A percentile compares a stretch with the other conserved stretches of the same genome.
Conservation (phyloP, 2,888 invertebrate species). For the Clusia tigrina region DNA sequence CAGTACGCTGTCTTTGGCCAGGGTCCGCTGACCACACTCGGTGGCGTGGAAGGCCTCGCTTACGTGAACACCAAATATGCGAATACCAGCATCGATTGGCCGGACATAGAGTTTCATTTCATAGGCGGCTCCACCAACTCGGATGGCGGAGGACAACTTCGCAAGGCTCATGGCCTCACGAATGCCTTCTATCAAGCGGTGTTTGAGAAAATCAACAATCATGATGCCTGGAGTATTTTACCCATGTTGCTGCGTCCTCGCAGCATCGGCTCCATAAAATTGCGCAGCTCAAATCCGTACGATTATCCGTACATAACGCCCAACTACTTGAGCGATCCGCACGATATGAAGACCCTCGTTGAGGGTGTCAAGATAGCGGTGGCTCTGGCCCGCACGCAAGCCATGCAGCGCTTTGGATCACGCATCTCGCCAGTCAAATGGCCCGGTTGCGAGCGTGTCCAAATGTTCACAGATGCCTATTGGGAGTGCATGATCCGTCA, state of each 20-base stretch:
- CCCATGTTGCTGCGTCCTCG: slow-evolving; percentile 85
- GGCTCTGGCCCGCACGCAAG: slow-evolving; percentile 79
- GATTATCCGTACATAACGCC: slow-evolving; percentile 91
- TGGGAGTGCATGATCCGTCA: slow-evolving; percentile 89
- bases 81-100: slow-evolving; percentile 81
- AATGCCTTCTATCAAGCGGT: slow-evolving; percentile 78
- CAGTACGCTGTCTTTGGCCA: slow-evolving; percentile 85
- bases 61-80: slow-evolving; percentile 88
- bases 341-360: slow-evolving; percentile 80
- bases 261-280: slow-evolving; percentile 81
- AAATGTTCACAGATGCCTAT: slow-evolving; percentile 76
- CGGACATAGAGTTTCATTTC: slow-evolving; percentile 90
- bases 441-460: slow-evolving; percentile 77
- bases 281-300: slow-evolving; percentile 84
- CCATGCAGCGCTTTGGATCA: slow-evolving; percentile 79
- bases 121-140: slow-evolving; percentile 87
- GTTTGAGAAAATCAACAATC: slow-evolving; percentile 77
- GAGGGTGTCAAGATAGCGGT: slow-evolving; percentile 88
- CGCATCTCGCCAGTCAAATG: slow-evolving; percentile 75
- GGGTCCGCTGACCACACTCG: slow-evolving; percentile 85
- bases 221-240: slow-evolving; percentile 84
- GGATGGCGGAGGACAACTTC: slow-evolving; percentile 82
- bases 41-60: slow-evolving; percentile 88
- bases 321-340: slow-evolving; percentile 84
- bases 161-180: slow-evolving; percentile 80